Evolutionary conservation across 2,113 vertebrate genomes (phyloP), one percentile per base, ranked within the genome.

Genomic region (Ptychochromis oligacanthus): DNA sequence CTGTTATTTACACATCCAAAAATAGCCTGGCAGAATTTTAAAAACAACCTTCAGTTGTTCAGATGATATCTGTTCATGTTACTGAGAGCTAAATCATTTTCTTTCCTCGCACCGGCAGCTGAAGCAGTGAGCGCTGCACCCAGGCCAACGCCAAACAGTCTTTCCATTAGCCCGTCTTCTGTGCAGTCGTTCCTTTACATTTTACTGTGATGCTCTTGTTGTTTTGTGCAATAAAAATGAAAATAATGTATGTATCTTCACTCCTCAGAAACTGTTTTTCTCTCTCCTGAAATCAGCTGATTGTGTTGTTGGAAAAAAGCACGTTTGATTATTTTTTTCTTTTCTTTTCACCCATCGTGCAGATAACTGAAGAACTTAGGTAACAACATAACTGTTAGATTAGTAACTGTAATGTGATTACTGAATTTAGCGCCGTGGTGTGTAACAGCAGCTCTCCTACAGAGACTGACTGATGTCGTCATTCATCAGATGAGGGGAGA

Each of bases 121-220:
- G 38, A 13, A 40, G 40, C 40, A 43, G 40, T 14, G 12, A 43
- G 40, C 14, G 43, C 13, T 4, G 43, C 43, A 43, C 4, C 28
- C 28, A 31, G 28, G 28, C 2, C 28, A 31, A 31, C 28, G 4
- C 28, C 28, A 31, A 31, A 12, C 40, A 46, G 43, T 52, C 46
- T 52, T 52, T 52, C 2, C 46, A 7, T 17, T 0, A 52, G 46
- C 15, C 15, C 5, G 46, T 18, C 46, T 17, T 17, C 15, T 52
- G 2, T 52, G 46, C 15, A 2, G 1, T 52, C 0, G 4, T 13
- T 40, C 46, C 20, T 9, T 10, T 52, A 15, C 49, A 18, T 22
- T 46, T 67, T 26, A 2, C 24, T 0, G 2, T 1, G 9, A 49
- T 49, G 24, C 2, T 49, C 43, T 1, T 18, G 38, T 64, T 64